phyloP scores from a whole-genome alignment of 35 echinoderm and acorn worm species.

The Ophiothrix spiculata region DNA sequence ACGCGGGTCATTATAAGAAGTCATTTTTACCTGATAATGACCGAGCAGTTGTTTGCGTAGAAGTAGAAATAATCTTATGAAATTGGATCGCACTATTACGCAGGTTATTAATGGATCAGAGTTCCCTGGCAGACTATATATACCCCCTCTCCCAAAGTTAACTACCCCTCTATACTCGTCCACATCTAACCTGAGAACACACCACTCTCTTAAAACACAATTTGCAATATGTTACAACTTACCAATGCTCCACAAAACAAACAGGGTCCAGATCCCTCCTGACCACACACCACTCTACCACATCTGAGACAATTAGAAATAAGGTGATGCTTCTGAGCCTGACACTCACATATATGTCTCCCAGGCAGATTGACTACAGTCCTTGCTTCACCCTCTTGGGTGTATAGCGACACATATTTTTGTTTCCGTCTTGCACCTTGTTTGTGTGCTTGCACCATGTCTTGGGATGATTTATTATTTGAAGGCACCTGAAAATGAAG shows the following conservation, averaged over 20 bases:
- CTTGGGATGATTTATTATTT: background rate
- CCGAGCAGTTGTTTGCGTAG: too few relatives aligned
- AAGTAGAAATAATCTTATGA: too few relatives aligned
- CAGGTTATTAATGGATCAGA: too few relatives aligned
- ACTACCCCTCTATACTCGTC: too few relatives aligned
- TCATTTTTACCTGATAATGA: too few relatives aligned
- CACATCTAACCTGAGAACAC: too few relatives aligned
- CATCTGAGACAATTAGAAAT: conserved; percentile 81
- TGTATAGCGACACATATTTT: conserved; percentile 91
- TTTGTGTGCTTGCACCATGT: conserved; percentile 17
- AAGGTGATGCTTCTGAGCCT: conserved; percentile 89
- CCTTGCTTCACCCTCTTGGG: conserved; percentile 68
- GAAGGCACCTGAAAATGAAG: background rate
- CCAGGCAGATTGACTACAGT: conserved; percentile 69
- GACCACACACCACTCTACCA: conserved; percentile 94
- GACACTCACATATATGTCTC: conserved; percentile 91
- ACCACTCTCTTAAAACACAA: too few relatives aligned
- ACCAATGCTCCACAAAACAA: conserved; percentile 90
- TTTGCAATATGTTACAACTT: too few relatives aligned
- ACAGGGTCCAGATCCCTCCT: conserved; percentile 94
- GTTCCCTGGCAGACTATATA: too few relatives aligned
- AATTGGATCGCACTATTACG: too few relatives aligned
- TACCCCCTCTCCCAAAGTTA: too few relatives aligned
- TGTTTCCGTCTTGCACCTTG: conserved; percentile 73
- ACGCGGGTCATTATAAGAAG: too few relatives aligned